phyloP scores from a whole-genome alignment of 2,888 invertebrate species.

The Polydrusus cervinus region DNA sequence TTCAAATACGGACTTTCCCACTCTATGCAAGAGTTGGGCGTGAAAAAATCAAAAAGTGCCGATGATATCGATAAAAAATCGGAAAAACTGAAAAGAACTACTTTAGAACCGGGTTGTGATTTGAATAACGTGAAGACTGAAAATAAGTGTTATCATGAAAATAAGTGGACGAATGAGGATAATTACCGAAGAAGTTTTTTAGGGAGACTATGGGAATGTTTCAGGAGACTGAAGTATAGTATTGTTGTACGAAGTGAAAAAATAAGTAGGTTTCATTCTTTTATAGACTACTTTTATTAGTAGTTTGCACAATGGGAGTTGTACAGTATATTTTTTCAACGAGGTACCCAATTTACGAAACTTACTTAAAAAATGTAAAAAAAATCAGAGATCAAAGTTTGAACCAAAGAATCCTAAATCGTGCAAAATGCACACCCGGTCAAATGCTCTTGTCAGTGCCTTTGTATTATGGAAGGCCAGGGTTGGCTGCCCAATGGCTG shows the following conservation, averaged over 20 bases:
- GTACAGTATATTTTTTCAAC: no score
- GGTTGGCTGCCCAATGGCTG: no score
- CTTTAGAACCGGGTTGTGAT: conserved; percentile 19
- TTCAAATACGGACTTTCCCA: conserved; percentile 47
- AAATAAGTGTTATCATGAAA: conserved; percentile 2
- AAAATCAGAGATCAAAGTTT: no score
- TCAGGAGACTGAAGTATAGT: conserved; percentile 21
- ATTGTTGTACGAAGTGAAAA: conserved; percentile 16
- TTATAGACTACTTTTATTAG: background rate
- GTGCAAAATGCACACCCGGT: no score
- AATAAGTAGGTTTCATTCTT: conserved; percentile 24
- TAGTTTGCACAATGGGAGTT: no score
- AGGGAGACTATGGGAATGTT: conserved; percentile 29
- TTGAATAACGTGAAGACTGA: conserved; percentile 1
- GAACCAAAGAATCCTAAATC: no score
- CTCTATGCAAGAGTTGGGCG: conserved; percentile 29
- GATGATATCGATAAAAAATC: background rate
- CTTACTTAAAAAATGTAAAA: no score
- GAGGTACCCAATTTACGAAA: no score
- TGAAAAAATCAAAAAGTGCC: conserved; percentile 19
- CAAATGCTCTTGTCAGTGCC: no score
- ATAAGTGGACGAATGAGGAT: background rate
- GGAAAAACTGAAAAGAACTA: conserved; percentile 37
- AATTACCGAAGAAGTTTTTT: conserved; percentile 12
- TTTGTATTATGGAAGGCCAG: no score